A percentile compares a stretch with the other conserved stretches of the same genome.
These are phyloP conservation scores for human (Homo sapiens) DNA, from an alignment of 2,113 vertebrate species.

Conservation along the genomic window GRCh38 chr2:167906001-167906500, in stretches of 20 bases:
- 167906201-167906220: not conserved
- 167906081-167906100: not conserved
- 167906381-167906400: not conserved
- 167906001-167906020: not conserved
- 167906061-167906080: slow-evolving; percentile 48
- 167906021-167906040: not conserved
- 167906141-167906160: not conserved
- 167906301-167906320: not conserved
- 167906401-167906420: not conserved
- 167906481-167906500: slow-evolving; percentile 35
- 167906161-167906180: not conserved
- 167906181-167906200: not conserved
- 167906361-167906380: not conserved
- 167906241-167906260: not conserved
- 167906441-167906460: slow-evolving; percentile 11
- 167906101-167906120: not conserved
- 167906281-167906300: not conserved
- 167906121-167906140: not conserved
- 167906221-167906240: not conserved
- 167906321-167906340: not conserved
- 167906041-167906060: slow-evolving; percentile 53
- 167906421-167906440: not conserved
- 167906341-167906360: not conserved
- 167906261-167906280: not conserved
- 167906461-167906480: not conserved